Evolutionary conservation across 2,888 invertebrate genomes (phyloP).

Genomic region (Campaea margaritaria): DNA sequence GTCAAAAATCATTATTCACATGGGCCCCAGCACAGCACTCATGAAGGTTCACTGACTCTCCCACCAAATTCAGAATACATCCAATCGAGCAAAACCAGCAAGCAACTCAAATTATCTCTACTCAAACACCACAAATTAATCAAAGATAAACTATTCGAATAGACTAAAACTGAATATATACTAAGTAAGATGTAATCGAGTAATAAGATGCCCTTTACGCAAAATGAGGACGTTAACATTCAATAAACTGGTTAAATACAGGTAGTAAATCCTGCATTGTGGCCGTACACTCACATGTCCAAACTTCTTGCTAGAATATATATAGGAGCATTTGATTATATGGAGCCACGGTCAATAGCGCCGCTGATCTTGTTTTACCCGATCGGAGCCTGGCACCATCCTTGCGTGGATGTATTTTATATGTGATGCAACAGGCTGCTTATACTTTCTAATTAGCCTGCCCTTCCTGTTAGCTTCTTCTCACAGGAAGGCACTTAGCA

Average conservation of each 20-base stretch:
- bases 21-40: too few relatives aligned
- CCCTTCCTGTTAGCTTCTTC: slow-evolving; percentile 57
- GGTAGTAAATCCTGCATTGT: slow-evolving; percentile 40
- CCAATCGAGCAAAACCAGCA: too few relatives aligned
- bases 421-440: slow-evolving; percentile 57
- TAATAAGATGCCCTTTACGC: slow-evolving; percentile 25
- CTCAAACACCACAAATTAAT: too few relatives aligned
- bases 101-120: too few relatives aligned
- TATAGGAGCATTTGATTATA: slow-evolving; percentile 31
- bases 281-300: slow-evolving; percentile 25
- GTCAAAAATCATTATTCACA: too few relatives aligned
- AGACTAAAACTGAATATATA: too few relatives aligned
- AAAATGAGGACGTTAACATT: slow-evolving; percentile 42
- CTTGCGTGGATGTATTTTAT: slow-evolving; percentile 32
- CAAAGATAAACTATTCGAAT: too few relatives aligned
- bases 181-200: slow-evolving; percentile 12
- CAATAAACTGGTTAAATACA: slow-evolving; percentile 44
- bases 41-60: too few relatives aligned
- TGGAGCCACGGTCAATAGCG: slow-evolving; percentile 43
- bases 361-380: slow-evolving; percentile 47
- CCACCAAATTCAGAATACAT: too few relatives aligned
- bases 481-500: slow-evolving; percentile 56
- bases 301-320: slow-evolving; percentile 20
- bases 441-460: slow-evolving; percentile 68
- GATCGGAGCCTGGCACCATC: slow-evolving; percentile 45